Conservation (phyloP, 2,888 invertebrate genomes). For the Eupeodes latifasciatus region DNA sequence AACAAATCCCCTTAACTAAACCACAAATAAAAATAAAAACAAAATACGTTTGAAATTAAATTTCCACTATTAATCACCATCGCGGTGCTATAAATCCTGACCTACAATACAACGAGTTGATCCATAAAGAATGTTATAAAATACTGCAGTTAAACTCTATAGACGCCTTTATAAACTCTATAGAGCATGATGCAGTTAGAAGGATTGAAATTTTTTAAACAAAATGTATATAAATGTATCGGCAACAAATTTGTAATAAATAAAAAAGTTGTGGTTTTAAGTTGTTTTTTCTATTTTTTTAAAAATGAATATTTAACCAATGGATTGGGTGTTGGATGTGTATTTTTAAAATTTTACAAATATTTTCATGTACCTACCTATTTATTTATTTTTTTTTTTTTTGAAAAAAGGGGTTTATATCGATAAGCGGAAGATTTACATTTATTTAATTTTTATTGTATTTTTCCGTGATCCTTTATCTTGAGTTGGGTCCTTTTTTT, state of each 20-base stretch:
- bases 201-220: background rate
- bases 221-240: background rate
- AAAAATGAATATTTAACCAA: slow-evolving; percentile 12
- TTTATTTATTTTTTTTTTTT: too few species aligned
- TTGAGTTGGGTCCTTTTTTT: too few species aligned
- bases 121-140: background rate
- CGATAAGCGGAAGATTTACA: too few species aligned
- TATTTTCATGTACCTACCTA: too few species aligned
- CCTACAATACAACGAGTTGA: background rate
- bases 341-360: too few species aligned
- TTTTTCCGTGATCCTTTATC: too few species aligned
- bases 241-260: slow-evolving; percentile 9
- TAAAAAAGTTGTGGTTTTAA: background rate
- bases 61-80: slow-evolving; percentile 4
- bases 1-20: background rate
- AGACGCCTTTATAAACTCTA: too few species aligned
- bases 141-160: too few species aligned
- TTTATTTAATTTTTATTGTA: too few species aligned
- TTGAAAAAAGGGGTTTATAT: too few species aligned
- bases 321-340: too few species aligned
- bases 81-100: background rate
- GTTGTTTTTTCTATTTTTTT: background rate
- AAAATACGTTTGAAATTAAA: slow-evolving; percentile 8
- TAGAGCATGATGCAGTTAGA: background rate
- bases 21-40: background rate